Conservation (phyloP, 2,888 invertebrate genomes). For the Tribolium freemani region DNA sequence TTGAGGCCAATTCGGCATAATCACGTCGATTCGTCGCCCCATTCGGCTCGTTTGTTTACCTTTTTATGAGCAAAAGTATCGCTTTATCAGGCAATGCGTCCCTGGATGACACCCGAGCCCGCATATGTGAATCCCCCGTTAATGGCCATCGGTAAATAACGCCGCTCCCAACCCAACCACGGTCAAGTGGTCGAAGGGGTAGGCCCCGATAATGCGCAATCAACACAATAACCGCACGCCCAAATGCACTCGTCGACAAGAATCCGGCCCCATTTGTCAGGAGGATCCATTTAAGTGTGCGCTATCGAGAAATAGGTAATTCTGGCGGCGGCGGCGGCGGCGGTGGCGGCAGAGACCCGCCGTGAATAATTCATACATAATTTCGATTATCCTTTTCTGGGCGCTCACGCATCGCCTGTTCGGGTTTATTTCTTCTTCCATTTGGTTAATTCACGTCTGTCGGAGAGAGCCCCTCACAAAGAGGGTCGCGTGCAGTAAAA, state of each 20-base stretch:
- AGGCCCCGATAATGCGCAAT: neutral
- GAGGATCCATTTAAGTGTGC: conserved; percentile 15
- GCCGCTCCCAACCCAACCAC: neutral
- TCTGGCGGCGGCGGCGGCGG: conserved; percentile 16
- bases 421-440: conserved; percentile 41
- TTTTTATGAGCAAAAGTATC: neutral
- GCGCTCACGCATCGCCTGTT: conserved; percentile 42
- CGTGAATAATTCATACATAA: conserved; percentile 44
- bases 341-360: conserved; percentile 23
- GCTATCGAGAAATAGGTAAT: conserved; percentile 11
- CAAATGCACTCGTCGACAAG: neutral
- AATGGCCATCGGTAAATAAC: neutral
- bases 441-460: conserved; percentile 40
- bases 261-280: neutral
- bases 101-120: neutral
- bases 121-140: neutral
- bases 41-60: neutral
- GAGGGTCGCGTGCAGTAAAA: conserved; percentile 46
- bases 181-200: neutral
- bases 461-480: conserved; percentile 32
- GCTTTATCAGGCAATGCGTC: neutral
- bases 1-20: neutral
- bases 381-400: conserved; percentile 43
- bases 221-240: neutral
- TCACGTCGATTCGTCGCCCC: neutral